Conservation (phyloP, 1,140 invertebrate species). For the Sarcophaga bullata region DNA sequence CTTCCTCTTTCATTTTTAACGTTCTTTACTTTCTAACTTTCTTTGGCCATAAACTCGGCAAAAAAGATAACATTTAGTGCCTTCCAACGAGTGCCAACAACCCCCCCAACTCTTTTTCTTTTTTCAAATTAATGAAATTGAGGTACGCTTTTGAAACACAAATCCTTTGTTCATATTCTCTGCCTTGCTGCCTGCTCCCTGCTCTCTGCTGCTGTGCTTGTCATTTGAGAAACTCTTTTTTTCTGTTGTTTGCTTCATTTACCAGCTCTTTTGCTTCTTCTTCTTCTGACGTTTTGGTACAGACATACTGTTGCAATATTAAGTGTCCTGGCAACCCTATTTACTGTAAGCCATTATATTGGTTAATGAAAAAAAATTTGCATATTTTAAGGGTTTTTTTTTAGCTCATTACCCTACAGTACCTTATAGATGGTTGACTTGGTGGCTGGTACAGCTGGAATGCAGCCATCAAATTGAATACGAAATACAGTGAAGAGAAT, state of each 20-base stretch:
- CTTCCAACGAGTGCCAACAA: neutral
- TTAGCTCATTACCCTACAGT: neutral
- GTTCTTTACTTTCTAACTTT: neutral
- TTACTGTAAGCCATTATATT: constrained; percentile 31
- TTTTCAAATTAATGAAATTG: constrained; percentile 3
- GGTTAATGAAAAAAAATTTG: constrained; percentile 39
- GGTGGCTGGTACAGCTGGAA: neutral
- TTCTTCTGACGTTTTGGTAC: neutral
- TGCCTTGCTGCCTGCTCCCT: neutral
- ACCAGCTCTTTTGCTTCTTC: neutral
- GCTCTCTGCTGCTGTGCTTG: neutral
- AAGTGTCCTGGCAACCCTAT: constrained; percentile 21
- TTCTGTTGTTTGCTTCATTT: constrained; percentile 3
- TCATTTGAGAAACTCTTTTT: constrained; percentile 20
- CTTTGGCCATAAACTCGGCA: neutral
- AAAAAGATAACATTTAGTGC: constrained; percentile 5
- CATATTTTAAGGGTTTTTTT: constrained; percentile 31
- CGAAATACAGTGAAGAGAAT: no score
- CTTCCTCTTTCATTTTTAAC: neutral
- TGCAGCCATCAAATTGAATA: no score
- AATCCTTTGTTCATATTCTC: neutral
- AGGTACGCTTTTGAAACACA: neutral
- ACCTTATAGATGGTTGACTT: neutral
- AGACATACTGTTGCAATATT: neutral
- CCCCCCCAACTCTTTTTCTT: neutral